These are phyloP conservation scores for Achroia grisella DNA, from an alignment of 1,140 invertebrate species.

Conservation along the genomic window DNA sequence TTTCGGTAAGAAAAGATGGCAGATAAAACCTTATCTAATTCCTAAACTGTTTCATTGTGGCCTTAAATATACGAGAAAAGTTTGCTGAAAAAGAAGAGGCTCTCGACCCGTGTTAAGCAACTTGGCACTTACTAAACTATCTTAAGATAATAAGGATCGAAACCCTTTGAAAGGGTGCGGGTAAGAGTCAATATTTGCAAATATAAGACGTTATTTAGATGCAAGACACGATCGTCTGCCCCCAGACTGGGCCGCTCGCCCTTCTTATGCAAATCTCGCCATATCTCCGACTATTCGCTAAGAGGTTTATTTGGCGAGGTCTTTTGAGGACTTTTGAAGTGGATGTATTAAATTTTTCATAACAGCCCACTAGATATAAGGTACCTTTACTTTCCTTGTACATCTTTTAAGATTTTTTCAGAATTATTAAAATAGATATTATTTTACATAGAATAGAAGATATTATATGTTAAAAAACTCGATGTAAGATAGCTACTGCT, in stretches of 20 bases:
- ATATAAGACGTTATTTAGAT: conserved; percentile 70
- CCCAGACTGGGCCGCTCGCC: conserved; percentile 31
- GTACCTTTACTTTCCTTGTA: conserved; percentile 8
- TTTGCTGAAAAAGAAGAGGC: conserved; percentile 13
- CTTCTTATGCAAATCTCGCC: conserved; percentile 62
- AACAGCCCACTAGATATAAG: conserved; percentile 43
- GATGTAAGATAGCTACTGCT: too few species aligned
- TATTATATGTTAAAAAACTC: too few species aligned
- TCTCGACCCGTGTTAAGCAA: conserved; percentile 29
- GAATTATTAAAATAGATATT: too few species aligned
- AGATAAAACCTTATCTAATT: neutral
- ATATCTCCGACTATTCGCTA: conserved; percentile 55
- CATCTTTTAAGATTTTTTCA: too few species aligned
- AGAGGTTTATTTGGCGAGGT: conserved; percentile 57
- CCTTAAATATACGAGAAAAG: conserved; percentile 5
- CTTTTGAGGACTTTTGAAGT: conserved; percentile 43
- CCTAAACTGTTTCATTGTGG: neutral
- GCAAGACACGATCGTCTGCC: conserved; percentile 57
- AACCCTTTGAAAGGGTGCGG: conserved; percentile 55
- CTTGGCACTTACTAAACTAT: conserved; percentile 48
- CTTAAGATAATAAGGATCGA: conserved; percentile 53
- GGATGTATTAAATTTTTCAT: conserved; percentile 65
- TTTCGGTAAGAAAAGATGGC: neutral
- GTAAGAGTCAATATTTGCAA: conserved; percentile 66
- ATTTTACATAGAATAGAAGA: too few species aligned